Evolutionary conservation across 2,888 invertebrate species (phyloP).

Genomic region (Toxonevra muliebris): DNA sequence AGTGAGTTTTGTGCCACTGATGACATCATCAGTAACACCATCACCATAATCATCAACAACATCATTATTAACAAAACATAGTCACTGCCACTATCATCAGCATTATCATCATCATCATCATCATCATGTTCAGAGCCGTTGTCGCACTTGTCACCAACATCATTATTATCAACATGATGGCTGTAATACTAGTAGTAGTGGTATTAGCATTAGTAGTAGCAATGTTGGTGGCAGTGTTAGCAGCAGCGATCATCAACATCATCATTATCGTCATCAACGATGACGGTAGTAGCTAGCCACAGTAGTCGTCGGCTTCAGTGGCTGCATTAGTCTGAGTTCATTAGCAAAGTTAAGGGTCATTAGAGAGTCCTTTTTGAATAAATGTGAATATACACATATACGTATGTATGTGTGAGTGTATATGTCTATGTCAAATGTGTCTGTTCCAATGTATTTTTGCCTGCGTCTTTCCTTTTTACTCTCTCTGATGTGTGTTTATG

Average conservation of each 20-base stretch:
- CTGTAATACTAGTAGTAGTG: too few species aligned
- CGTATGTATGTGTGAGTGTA: neutral
- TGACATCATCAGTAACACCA: constrained; percentile 16
- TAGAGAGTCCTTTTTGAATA: constrained; percentile 40
- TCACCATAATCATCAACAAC: neutral
- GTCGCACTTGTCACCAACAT: neutral
- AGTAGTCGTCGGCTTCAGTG: constrained; percentile 22
- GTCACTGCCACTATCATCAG: neutral
- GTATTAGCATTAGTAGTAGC: too few species aligned
- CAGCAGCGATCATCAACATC: too few species aligned
- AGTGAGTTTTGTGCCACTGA: constrained; percentile 14
- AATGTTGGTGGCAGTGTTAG: too few species aligned
- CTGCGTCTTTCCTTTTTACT: too few species aligned
- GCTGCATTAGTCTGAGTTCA: constrained; percentile 48
- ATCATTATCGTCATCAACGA: too few species aligned
- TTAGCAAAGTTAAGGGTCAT: constrained; percentile 52
- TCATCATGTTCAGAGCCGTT: neutral
- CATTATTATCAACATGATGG: too few species aligned
- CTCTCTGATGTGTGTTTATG: too few species aligned
- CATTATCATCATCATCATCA: neutral
- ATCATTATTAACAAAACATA: neutral
- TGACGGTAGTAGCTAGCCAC: too few species aligned
- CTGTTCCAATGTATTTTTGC: too few species aligned
- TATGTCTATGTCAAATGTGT: neutral
- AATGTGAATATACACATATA: neutral